Evolutionary conservation across 2,888 invertebrate genomes (phyloP), one percentile per base, ranked within the genome.

Genomic region (Eudemis profundana): DNA sequence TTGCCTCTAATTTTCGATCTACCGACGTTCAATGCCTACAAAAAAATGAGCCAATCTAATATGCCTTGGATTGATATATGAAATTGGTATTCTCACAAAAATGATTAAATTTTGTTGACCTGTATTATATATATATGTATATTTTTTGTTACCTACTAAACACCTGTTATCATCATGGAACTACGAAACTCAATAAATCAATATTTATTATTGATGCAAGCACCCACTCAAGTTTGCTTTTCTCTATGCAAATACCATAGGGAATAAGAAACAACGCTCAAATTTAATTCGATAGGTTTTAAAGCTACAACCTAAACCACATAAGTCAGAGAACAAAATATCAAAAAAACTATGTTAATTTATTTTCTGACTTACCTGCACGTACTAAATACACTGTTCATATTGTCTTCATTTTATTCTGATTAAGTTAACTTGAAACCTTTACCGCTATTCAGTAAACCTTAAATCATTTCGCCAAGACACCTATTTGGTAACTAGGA

Each of bases 231-330:
- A n/a, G 27, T 44, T 56, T 44, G 19, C 19, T 47, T 49, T 27
- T 23, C 10, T 60, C 49, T 60, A 60, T 49, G 19, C n/a, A 15
- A 47, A 17, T 5, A 29, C 8, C 40, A 60, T 42, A 61, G 42
- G 42, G 14, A 51, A 21, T 17, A 47, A n/a, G 19, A 50, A 27
- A 23, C 29, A 8, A 0, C 33, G 10, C n/a, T 29, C 8, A 10
- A 4, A 29, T 33, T 51, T 38, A 19, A 49, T 21, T 60, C 38
- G 23, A 40, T 49, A 49, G 38, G 47, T 40, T 49, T 49, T 49
- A 60, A 27, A 21, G 8, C 59, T 60, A 40, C 38, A 49, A 27
- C 12, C 10, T n/a, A 12, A 12, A 4, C 40, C 27, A 14, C 15
- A 44, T 12, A 10, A 19, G 12, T 17, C 19, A 44, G 44, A 21